These are phyloP conservation scores for Phrynocephalus guinanensis DNA, from an alignment of 2,797 vertebrate genomes.

Conservation along the genomic window DNA sequence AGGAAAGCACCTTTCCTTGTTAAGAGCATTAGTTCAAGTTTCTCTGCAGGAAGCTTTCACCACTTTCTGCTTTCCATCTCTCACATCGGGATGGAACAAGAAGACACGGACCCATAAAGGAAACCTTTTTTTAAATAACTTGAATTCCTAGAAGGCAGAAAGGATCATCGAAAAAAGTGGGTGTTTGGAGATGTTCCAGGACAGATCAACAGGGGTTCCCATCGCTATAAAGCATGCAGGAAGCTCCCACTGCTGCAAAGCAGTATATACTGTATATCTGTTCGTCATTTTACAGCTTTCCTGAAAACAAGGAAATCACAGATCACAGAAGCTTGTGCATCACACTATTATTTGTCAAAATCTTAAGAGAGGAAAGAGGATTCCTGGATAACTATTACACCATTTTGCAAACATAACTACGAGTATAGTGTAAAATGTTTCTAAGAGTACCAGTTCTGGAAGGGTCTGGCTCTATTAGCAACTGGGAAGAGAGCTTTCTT, in stretches of 20 bases:
- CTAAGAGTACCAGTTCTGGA: slow-evolving; percentile 13
- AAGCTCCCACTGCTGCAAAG: neutral
- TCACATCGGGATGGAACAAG: neutral
- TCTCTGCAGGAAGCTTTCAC: neutral
- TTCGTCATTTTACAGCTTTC: neutral
- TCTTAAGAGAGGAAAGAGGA: neutral
- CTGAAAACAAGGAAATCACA: neutral
- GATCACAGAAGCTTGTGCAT: neutral
- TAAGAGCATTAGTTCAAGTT: neutral
- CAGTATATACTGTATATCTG: neutral
- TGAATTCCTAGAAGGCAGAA: neutral
- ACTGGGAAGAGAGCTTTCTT: slow-evolving; percentile 31
- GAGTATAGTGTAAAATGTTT: slow-evolving; percentile 2
- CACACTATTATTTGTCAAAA: neutral
- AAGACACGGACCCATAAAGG: neutral
- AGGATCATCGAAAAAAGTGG: neutral
- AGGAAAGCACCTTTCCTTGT: neutral
- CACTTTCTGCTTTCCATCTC: neutral
- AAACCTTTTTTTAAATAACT: neutral
- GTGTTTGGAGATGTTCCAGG: neutral
- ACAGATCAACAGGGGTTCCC: neutral
- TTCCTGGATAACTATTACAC: neutral
- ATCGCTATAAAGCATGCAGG: neutral
- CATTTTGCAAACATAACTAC: neutral
- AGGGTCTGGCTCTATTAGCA: slow-evolving; percentile 23